Base-by-base conservation (phyloP, 2,113 vertebrate species). In the Pterophyllum scalare region DNA sequence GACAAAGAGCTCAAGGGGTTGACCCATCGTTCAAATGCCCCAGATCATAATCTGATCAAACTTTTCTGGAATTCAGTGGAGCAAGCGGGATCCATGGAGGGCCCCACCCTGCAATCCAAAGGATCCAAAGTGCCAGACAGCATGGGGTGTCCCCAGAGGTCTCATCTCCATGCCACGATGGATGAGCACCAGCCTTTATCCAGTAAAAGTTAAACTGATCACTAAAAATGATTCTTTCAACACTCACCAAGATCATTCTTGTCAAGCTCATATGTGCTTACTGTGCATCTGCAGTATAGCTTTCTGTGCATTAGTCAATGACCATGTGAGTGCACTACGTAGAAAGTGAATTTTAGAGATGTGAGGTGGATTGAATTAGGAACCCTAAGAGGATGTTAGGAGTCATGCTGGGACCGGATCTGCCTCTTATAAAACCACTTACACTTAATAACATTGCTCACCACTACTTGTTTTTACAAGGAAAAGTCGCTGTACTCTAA, bases 361-460 rank as follows among this genome's bases (percentile, higher is more conserved):
- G 87, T 91, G 87, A 77, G 64, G 49, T 38, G 82, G 80, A 93
- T 93, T 93, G 81, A 91, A 90, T 93, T 92, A 92, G 79, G 92
- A 81, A 88, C 76, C 79, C 80, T 88, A 88, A 89, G 91, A 91
- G 89, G 91, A 92, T 92, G 89, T 90, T 86, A 15, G 86, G 72
- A 88, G 81, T 88, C 88, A 64, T 80, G 88, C 88, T 72, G 86
- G 82, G 88, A 59, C 75, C 24, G 8, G 64, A 83, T 76, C 70
- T 79, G 77, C 67, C 49, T 79, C 81, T 85, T 75, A 59, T 83
- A 86, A 91, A 89, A 87, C 79, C 81, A 89, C 88, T 91, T 88
- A 85, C 83, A 87, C 75, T 90, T 85, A 82, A 89, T 86, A 86
- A 84, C 85, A 79, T 7, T 59, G 86, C 75, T 89, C 83, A 70